Conservation (phyloP, 2,113 vertebrate genomes). For the Hiodon alosoides region DNA sequence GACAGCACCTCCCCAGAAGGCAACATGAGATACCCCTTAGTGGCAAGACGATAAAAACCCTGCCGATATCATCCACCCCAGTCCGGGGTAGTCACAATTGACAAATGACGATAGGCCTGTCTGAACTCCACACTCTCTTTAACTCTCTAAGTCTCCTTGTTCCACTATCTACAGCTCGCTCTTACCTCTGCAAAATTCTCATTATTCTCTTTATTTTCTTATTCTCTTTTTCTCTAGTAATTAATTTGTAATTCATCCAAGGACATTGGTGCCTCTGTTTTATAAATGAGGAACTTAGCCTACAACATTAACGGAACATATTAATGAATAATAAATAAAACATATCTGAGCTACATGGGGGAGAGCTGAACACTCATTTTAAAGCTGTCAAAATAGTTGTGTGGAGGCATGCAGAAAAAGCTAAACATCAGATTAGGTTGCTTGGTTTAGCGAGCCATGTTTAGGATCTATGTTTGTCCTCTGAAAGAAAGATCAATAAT, state of each 20-base stretch:
- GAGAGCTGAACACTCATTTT: slow-evolving; percentile 4
- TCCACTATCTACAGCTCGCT: no score
- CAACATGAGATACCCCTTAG: no score
- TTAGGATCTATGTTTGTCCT: slow-evolving; percentile 1
- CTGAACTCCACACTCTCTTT: no score
- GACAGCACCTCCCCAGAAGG: no score
- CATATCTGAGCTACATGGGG: background rate
- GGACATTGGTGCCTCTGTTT: background rate
- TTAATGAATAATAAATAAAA: background rate
- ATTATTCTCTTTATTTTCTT: background rate
- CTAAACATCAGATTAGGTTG: slow-evolving; percentile 2
- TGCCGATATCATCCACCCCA: no score
- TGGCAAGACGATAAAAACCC: no score
- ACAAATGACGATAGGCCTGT: no score
- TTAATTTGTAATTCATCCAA: background rate
- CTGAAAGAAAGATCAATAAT: background rate
- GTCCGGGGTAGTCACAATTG: no score
- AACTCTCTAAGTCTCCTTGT: background rate
- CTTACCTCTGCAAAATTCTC: no score
- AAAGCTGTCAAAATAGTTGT: slow-evolving; percentile 1
- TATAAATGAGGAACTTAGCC: background rate
- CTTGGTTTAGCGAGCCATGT: slow-evolving; percentile 3
- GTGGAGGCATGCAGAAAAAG: background rate
- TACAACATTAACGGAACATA: background rate
- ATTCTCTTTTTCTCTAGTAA: background rate